Conservation (phyloP, 2,113 vertebrate genomes). For the Odocoileus virginianus region DNA sequence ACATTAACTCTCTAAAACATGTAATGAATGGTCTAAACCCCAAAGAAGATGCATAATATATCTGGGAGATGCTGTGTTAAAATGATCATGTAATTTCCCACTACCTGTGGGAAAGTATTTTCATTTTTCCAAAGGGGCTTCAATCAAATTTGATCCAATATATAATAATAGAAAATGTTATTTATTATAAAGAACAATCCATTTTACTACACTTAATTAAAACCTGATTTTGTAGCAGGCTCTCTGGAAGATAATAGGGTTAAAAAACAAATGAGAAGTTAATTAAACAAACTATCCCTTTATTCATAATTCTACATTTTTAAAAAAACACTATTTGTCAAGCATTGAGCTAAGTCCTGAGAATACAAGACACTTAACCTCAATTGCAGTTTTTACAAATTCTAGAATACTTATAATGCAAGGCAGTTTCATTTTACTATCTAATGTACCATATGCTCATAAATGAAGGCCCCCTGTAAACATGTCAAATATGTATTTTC, state of each 20-base stretch:
- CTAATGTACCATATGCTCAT: background rate
- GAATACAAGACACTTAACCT: background rate
- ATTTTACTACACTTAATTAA: background rate
- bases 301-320: background rate
- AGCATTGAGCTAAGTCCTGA: background rate
- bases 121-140: background rate
- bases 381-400: background rate
- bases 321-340: background rate
- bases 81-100: background rate
- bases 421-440: background rate
- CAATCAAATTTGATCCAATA: background rate
- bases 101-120: background rate
- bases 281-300: background rate
- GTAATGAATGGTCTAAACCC: background rate
- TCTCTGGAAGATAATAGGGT: background rate
- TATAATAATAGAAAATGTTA: background rate
- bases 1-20: background rate
- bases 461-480: background rate
- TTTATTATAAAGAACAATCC: background rate
- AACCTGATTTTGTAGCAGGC: background rate
- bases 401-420: background rate
- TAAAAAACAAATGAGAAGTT: background rate
- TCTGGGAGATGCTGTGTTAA: background rate
- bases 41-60: background rate
- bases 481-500: background rate